A percentile compares a stretch with the other conserved stretches of the same genome.
Conservation (phyloP, 2,797 vertebrate genomes). For the Chaenodraco wilsoni region DNA sequence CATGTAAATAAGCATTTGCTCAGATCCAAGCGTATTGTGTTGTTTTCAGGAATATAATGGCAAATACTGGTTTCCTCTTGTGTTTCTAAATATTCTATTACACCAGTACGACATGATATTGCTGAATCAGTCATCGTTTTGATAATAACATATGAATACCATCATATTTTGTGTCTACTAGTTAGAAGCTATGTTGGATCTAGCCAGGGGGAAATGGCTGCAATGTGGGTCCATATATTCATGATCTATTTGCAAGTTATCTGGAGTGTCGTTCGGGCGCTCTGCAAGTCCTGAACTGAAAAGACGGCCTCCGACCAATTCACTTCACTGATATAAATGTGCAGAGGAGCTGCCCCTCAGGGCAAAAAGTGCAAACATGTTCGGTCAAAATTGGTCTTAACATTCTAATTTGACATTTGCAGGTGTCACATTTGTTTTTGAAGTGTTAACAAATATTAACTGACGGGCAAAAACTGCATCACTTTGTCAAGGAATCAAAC, state of each 20-base stretch:
- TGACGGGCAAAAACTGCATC: neutral
- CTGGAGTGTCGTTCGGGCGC: slow-evolving; percentile 37
- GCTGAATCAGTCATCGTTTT: too few relatives aligned
- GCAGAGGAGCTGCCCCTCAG: slow-evolving; percentile 2
- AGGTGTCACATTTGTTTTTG: neutral
- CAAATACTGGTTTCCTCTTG: neutral
- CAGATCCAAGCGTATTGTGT: neutral
- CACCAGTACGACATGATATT: neutral
- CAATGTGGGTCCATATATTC: slow-evolving; percentile 2
- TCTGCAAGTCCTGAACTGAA: neutral
- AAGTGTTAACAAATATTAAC: neutral
- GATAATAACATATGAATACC: neutral
- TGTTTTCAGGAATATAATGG: neutral
- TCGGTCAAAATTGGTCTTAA: neutral
- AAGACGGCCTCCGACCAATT: neutral
- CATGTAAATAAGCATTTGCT: neutral
- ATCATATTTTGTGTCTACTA: neutral
- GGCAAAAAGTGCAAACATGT: neutral
- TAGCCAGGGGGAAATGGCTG: neutral
- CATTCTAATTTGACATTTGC: neutral
- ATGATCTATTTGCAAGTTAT: slow-evolving; percentile 31
- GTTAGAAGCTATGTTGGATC: neutral
- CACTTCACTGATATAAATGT: neutral
- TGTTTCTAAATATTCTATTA: neutral
- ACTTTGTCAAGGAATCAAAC: too few relatives aligned